These are phyloP conservation scores for Zoanthus solanderi DNA, from an alignment of 92 coral and sea anemone species.

Conservation along the genomic window DNA sequence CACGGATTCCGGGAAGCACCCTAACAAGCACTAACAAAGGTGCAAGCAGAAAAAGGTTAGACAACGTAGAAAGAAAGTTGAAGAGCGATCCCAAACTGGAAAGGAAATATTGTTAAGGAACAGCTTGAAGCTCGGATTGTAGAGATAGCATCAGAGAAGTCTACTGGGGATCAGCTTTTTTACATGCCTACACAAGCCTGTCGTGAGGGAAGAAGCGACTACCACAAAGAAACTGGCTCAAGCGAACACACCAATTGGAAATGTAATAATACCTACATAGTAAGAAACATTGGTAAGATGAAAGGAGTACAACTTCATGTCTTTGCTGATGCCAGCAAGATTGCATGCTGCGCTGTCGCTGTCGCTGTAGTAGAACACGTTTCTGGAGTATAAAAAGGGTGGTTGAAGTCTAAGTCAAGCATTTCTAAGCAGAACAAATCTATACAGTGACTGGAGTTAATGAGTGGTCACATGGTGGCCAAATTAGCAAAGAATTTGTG, in stretches of 20 bases:
- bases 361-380: slow-evolving; percentile 47
- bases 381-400: neutral
- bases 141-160: no score
- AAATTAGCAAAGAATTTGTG: slow-evolving; percentile 36
- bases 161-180: no score
- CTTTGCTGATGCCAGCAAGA: slow-evolving; percentile 53
- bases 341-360: slow-evolving; percentile 52
- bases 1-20: no score
- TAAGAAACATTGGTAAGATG: neutral
- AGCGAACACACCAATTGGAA: neutral
- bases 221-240: slow-evolving; percentile 2
- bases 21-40: no score
- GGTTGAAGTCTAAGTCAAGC: neutral
- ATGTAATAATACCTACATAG: no score
- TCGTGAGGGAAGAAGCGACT: no score
- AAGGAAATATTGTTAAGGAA: no score
- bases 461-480: slow-evolving; percentile 14
- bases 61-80: no score
- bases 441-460: neutral
- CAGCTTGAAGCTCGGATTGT: no score
- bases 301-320: slow-evolving; percentile 55
- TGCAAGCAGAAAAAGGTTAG: no score
- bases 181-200: no score
- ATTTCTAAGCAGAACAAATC: neutral
- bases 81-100: no score